Conservation (phyloP, 1,140 invertebrate species). For the Augochlora pura region DNA sequence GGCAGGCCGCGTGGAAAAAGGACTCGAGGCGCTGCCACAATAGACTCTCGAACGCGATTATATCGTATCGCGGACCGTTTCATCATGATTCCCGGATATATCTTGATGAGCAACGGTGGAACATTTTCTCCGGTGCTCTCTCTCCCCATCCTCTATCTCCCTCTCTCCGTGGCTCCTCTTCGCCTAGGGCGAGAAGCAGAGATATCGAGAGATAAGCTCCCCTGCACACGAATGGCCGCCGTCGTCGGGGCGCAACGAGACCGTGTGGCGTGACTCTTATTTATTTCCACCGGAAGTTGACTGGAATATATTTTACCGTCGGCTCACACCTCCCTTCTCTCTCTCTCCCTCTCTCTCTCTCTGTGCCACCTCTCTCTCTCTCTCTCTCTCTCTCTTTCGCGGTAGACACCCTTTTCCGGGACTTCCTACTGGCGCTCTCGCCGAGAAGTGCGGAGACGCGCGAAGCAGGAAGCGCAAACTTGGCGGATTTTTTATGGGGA, state of each 20-base stretch:
- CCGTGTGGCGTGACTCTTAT: conserved; percentile 79
- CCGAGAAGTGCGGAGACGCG: conserved; percentile 72
- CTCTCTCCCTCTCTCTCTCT: conserved; percentile 2
- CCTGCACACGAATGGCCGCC: conserved; percentile 71
- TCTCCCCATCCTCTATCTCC: not conserved
- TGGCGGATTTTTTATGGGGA: conserved; percentile 77
- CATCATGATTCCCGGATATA: conserved; percentile 52
- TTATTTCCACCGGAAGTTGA: conserved; percentile 80
- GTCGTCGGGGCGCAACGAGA: conserved; percentile 68
- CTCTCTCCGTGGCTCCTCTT: conserved; percentile 41
- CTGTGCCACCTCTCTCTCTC: conserved; percentile 34
- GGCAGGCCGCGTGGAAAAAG: conserved; percentile 6
- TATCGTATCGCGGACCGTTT: conserved; percentile 34
- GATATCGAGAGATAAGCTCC: conserved; percentile 77
- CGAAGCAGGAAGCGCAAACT: conserved; percentile 78
- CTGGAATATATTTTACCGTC: conserved; percentile 79
- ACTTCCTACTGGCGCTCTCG: conserved; percentile 66
- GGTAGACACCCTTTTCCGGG: conserved; percentile 53
- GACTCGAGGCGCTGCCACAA: conserved; percentile 8
- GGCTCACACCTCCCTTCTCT: conserved; percentile 58
- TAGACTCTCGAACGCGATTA: conserved; percentile 32
- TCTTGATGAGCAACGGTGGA: conserved; percentile 58
- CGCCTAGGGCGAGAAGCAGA: conserved; percentile 28
- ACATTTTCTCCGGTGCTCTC: conserved; percentile 3
- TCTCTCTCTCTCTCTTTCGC: conserved; percentile 21